Evolutionary conservation across 2,888 invertebrate species (phyloP), one percentile per base, ranked within the genome.

Genomic region (Aleiodes alternator): DNA sequence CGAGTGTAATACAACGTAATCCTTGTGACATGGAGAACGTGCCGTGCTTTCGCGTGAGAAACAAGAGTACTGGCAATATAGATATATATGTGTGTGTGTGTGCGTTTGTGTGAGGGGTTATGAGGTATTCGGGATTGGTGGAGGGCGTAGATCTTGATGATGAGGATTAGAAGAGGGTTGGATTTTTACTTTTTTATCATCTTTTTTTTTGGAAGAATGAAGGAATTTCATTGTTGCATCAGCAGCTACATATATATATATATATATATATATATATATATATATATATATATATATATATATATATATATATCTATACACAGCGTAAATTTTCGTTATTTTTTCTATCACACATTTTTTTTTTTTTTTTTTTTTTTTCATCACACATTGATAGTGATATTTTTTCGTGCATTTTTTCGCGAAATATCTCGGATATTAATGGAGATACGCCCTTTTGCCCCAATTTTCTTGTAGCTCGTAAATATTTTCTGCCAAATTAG

Each of bases 271-370:
- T n/a, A n/a, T n/a, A n/a, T n/a, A n/a, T n/a, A n/a, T n/a, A n/a
- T n/a, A n/a, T n/a, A n/a, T n/a, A n/a, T n/a, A n/a, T n/a, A n/a
- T n/a, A n/a, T n/a, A n/a, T n/a, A n/a, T n/a, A n/a, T n/a, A n/a
- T n/a, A n/a, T n/a, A n/a, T n/a, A n/a, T n/a, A n/a, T n/a, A n/a
- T n/a, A n/a, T n/a, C n/a, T n/a, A n/a, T n/a, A n/a, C n/a, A n/a
- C 69, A 79, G 81, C 82, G 84, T 87, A 86, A 85, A 86, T 86
- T 86, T 84, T 84, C 81, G 79, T 86, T 87, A 87, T 87, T 87
- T 87, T 86, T 87, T 23, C 2, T 86, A 85, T 85, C 82, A 84
- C 80, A 9, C 53, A 38, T 9, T 11, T n/a, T n/a, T n/a, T n/a
- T n/a, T n/a, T n/a, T n/a, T n/a, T n/a, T n/a, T n/a, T n/a, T n/a